Base-by-base conservation (phyloP, 2,797 vertebrate species). In the Sylvilagus floridanus region DNA sequence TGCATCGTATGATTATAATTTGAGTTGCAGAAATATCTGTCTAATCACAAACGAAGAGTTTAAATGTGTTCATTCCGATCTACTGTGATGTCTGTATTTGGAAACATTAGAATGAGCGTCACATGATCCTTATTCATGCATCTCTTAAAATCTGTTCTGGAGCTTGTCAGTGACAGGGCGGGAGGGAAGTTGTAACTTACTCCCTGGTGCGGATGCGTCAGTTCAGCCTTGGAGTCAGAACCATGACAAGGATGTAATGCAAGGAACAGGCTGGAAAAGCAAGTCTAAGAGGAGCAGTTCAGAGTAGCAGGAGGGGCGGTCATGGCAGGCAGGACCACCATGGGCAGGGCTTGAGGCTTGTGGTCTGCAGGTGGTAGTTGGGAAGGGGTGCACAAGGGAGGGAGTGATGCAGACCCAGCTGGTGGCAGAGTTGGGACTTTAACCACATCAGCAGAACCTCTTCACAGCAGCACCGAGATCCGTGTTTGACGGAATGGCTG, bases 11-110 rank as follows among this genome's bases (percentile, higher is more conserved):
- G 12, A 3, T 32, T 14, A 32, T 66, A 66, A 79, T 92, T 93
- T 47, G 32, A 94, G 42, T 66, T 62, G 37, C 37, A 11, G 2
- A n/a, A 26, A n/a, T 85, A 68, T 63, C 12, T 79, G 19, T 73
- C 32, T 66, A 26, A 28, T 85, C 21, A 66, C 30, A 85, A 88
- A 37, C 37, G 32, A 47, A 62, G 32, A 4, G 10, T 52, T 92
- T 91, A 66, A 76, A 22, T 82, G 77, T 76, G 88, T 95, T 77
- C 30, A 87, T 63, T 83, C 2, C 0, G 72, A 84, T 13, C 52
- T 89, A 14, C 32, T 88, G 12, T 88, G 91, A 69, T 86, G n/a
- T 68, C 79, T 84, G 12, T 47, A 35, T 81, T 89, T 90, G 35
- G 50, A 94, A 54, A 81, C 30, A 60, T 68, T 73, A 88, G 68